Base-by-base conservation (phyloP, 2,797 vertebrate species). In the Anguilla marmorata region DNA sequence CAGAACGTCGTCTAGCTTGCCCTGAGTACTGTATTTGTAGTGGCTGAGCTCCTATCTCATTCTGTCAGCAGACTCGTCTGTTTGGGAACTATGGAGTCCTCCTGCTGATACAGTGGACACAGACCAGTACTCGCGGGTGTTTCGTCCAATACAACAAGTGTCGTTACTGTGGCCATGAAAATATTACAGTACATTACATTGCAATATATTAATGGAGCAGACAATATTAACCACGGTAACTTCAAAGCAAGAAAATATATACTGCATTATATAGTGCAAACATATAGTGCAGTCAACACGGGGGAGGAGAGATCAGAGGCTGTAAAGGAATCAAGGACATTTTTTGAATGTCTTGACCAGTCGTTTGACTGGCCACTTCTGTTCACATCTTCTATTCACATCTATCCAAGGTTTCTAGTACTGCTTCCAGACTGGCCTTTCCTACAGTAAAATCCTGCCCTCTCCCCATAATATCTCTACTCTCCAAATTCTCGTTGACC, bases 61-160 rank as follows among this genome's bases (percentile, higher is more conserved):
- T n/a, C 41, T 9, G 41, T n/a, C 45, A n/a, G 24, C 79, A 24
- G 79, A 50, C 79, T 72, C 27, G 72, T 33, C 63, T 76, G 37
- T 33, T 76, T 76, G 72, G 72, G 19, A 83, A 83, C 12, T 48
- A n/a, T 79, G 74, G 14, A 45, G 74, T 79, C 74, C 33, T 79
- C 16, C 74, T 41, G 37, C 69, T 16, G 58, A 21, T 33, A 41
- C 45, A 84, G 4, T 7, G 56, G 80, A 19, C 60, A 33, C 12
- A 87, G 50, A 9, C 54, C 21, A 21, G 24, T 82, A 8, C 45
- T n/a, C 45, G 19, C 41, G 79, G 45, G 7, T 82, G 63, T 27
- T 69, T 27, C 19, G 6, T 27, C 63, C 56, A 58, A 16, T 58
- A 69, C 63, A 27, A 69, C 7, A 37, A 82, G 79, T n/a, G 24